These are phyloP conservation scores for Triops longicaudatus DNA, from an alignment of 1,140 invertebrate genomes.

Conservation along the genomic window DNA sequence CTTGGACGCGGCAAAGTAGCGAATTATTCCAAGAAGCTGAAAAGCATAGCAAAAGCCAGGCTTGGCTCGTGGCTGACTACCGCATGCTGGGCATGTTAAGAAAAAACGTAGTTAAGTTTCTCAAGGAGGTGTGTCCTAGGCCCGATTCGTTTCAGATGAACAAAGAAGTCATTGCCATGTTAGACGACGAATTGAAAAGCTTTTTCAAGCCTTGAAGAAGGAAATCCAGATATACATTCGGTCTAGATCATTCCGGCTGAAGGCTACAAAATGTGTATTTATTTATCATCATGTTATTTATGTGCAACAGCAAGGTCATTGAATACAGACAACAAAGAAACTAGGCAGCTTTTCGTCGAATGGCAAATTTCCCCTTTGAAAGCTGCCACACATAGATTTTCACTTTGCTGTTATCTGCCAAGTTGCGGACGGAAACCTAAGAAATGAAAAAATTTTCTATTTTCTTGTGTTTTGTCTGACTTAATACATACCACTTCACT, in stretches of 20 bases:
- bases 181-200: background rate
- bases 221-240: background rate
- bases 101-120: background rate
- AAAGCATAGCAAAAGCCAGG: background rate
- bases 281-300: background rate
- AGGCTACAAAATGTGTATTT: background rate
- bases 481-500: conserved; percentile 65
- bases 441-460: conserved; percentile 38
- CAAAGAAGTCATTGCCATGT: background rate
- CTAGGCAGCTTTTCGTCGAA: conserved; percentile 61
- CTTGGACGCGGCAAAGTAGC: background rate
- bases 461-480: conserved; percentile 16
- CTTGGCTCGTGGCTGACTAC: background rate
- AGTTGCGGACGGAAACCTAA: conserved; percentile 84
- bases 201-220: background rate
- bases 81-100: background rate
- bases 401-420: conserved; percentile 66
- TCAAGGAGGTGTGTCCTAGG: background rate
- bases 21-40: background rate
- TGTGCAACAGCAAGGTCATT: background rate
- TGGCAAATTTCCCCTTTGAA: conserved; percentile 74
- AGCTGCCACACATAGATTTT: conserved; percentile 74
- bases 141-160: background rate
- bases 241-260: background rate
- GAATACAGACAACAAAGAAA: background rate